Evolutionary conservation across 1,140 invertebrate species (phyloP), one percentile per base, ranked within the genome.

Genomic region (Cherax quadricarinatus): DNA sequence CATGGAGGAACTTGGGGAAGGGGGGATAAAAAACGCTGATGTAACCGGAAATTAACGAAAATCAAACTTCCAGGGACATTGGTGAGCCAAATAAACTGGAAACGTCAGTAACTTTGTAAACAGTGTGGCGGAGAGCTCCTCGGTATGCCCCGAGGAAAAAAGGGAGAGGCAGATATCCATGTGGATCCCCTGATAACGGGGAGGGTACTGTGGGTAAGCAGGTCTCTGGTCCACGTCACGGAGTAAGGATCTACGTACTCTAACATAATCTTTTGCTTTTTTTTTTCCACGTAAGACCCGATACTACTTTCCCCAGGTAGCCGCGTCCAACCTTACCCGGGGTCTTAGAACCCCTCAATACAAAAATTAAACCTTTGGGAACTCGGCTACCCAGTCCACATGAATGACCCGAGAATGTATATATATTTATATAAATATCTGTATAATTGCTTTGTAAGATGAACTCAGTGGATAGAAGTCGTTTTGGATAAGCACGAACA

Each of bases 391-490:
- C 88, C 57, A 53, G 79, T 66, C 79, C 88, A 79, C 70, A 66
- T 82, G 79, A 48, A 81, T 7, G 88, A 66, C 79, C 62, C 88
- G 57, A 82, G 88, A 66, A 57, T 24, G 60, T 16, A 85, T 90
- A 57, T 78, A 21, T 75, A 73, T 78, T 53, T 84, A 90, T 90
- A 84, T 75, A 84, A 57, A 75, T 90, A 66, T 90, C 30, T 41
- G 30, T 2, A 83, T 89, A 73, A 51, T 82, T 89, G 80, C 48
- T 89, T 81, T 73, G 21, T 18, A 70, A 30, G 70, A 57, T 84
- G 80, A 90, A 81, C 75, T 81, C 88, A 90, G 85, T 90, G 82
- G 82, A 90, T 62, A 85, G 81, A 90, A 83, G 80, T 86, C 24
- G 89, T 82, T 86, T 80, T 81, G 81, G 84, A 91, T 60, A 51